phyloP scores from a whole-genome alignment of 2,113 vertebrate genomes.

The Puntigrus tetrazona region DNA sequence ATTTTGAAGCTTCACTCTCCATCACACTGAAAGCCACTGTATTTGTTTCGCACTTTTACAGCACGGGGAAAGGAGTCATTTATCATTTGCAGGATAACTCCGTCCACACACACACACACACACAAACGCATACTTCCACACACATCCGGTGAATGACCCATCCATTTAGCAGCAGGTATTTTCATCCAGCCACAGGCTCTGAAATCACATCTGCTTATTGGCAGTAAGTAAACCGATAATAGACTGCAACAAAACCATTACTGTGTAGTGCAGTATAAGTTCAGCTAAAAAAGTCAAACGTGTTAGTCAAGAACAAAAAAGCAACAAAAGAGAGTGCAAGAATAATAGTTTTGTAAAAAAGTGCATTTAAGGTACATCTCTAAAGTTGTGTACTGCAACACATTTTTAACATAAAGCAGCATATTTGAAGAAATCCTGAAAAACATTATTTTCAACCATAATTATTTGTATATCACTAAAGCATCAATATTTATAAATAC shows the following conservation, averaged over 20 bases:
- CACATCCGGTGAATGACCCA: not conserved
- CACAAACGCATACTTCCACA: not conserved
- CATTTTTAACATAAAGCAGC: not conserved
- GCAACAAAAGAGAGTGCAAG: not conserved
- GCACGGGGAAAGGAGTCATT: not conserved
- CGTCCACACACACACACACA: not conserved
- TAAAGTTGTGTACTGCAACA: not conserved
- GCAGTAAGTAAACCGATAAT: not conserved
- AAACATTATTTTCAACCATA: not conserved
- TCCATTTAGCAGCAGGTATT: not conserved
- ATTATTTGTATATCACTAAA: too few relatives aligned
- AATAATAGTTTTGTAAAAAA: not conserved
- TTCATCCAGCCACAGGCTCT: not conserved
- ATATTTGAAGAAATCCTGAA: not conserved
- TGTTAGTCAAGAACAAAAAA: not conserved
- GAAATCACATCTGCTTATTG: not conserved
- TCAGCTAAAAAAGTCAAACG: not conserved
- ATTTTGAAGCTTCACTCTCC: constrained; percentile 15
- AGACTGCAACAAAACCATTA: not conserved
- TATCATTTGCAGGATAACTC: not conserved
- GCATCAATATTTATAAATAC: not conserved
- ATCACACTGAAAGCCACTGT: not conserved
- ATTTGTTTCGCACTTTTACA: constrained; percentile 16
- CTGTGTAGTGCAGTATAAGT: not conserved
- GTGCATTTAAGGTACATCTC: not conserved